Conservation (phyloP, 2,797 vertebrate species). For the Bovichtus variegatus region DNA sequence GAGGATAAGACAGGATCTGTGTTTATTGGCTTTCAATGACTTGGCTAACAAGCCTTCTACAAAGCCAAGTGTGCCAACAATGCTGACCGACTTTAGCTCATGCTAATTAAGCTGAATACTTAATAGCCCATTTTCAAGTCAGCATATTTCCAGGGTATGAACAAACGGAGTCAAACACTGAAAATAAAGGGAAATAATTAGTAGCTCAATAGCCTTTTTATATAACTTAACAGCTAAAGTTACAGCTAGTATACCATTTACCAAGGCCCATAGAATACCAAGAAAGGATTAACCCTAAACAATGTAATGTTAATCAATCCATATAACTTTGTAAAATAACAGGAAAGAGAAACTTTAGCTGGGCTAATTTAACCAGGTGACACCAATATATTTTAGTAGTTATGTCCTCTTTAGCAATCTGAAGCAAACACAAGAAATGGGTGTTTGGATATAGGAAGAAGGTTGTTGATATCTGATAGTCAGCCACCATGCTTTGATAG, state of each 20-base stretch:
- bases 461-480: neutral
- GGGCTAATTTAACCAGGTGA: neutral
- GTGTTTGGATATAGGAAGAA: no score
- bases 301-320: neutral
- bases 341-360: neutral
- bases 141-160: slow-evolving; percentile 20
- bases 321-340: neutral
- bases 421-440: neutral
- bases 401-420: neutral
- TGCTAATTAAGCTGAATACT: slow-evolving; percentile 43
- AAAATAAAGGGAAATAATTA: neutral
- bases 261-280: neutral
- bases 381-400: neutral
- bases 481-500: neutral
- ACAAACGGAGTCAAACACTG: neutral
- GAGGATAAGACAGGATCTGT: slow-evolving; percentile 32
- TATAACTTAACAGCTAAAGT: neutral
- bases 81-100: slow-evolving; percentile 31
- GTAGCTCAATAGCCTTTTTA: neutral
- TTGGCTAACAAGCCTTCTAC: slow-evolving; percentile 34
- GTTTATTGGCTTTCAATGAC: slow-evolving; percentile 46
- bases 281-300: neutral
- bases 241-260: neutral
- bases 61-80: slow-evolving; percentile 30
- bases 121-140: slow-evolving; percentile 22